A percentile compares a stretch with the other conserved stretches of the same genome.
These are phyloP conservation scores for Centrocercus urophasianus DNA, from an alignment of 2,113 vertebrate species.

Conservation along the genomic window DNA sequence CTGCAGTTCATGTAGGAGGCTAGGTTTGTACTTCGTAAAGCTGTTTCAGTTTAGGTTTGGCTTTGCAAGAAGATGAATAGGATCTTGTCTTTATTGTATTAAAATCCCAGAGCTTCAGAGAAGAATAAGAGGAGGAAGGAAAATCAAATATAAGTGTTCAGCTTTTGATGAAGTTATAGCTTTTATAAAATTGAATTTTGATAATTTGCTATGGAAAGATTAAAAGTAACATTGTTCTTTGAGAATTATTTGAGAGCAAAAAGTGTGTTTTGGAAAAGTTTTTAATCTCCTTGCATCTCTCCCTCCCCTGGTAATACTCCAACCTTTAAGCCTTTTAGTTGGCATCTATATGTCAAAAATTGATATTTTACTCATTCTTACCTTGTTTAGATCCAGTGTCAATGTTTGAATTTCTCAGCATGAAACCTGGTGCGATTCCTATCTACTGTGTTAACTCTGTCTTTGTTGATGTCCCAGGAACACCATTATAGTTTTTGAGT, in stretches of 20 bases:
- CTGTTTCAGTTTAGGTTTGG: background rate
- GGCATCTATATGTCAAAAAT: background rate
- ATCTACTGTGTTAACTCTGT: background rate
- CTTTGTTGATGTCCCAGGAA: background rate
- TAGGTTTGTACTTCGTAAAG: background rate
- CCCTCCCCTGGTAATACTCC: background rate
- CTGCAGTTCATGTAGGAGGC: background rate
- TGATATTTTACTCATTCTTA: background rate
- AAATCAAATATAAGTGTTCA: background rate
- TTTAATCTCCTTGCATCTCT: background rate
- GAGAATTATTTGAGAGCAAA: background rate
- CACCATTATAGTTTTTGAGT: background rate
- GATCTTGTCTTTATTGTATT: constrained; percentile 1
- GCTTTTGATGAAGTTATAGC: background rate
- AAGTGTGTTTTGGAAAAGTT: background rate
- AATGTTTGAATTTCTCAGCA: background rate
- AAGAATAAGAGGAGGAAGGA: background rate
- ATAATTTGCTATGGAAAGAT: background rate
- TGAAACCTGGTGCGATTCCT: background rate
- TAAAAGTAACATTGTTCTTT: background rate
- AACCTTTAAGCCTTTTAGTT: background rate
- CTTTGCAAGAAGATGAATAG: background rate
- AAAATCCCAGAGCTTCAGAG: background rate
- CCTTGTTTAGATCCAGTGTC: background rate
- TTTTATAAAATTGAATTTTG: constrained; percentile 10